Conservation (phyloP, 2,113 vertebrate species). For the Xerus inauris region DNA sequence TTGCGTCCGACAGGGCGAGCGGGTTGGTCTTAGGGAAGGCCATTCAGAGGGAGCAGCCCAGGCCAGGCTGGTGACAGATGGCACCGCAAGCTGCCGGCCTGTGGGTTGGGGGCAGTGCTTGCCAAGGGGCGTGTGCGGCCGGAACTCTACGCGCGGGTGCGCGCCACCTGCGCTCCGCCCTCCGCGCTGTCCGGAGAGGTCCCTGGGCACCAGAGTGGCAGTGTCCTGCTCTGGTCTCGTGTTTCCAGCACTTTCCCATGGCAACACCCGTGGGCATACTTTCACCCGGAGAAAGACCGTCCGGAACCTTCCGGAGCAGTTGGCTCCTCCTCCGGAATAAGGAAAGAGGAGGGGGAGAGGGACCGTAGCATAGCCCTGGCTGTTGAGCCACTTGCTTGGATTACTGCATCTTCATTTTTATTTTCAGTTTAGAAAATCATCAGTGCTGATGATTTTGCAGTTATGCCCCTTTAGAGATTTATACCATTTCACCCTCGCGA, state of each 20-base stretch:
- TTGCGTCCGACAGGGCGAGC: slow-evolving; percentile 85
- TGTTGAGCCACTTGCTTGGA: slow-evolving; percentile 59
- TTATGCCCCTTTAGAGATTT: slow-evolving; percentile 19
- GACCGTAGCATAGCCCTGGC: slow-evolving; percentile 12
- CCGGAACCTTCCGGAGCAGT: slow-evolving; percentile 27
- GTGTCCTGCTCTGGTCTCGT: background rate
- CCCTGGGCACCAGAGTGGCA: background rate
- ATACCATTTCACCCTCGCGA: slow-evolving; percentile 13
- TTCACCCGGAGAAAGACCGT: slow-evolving; percentile 10
- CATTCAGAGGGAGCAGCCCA: slow-evolving; percentile 85
- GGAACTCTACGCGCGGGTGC: background rate
- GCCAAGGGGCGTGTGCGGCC: background rate
- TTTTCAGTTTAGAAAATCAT: slow-evolving; percentile 37
- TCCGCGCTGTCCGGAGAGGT: background rate
- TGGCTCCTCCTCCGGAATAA: slow-evolving; percentile 38
- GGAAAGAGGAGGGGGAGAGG: slow-evolving; percentile 23
- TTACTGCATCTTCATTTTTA: slow-evolving; percentile 34
- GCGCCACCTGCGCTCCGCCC: background rate
- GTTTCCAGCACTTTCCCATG: slow-evolving; percentile 57
- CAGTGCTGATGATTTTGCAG: slow-evolving; percentile 41
- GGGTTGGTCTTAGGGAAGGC: slow-evolving; percentile 85
- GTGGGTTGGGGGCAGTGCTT: slow-evolving; percentile 54
- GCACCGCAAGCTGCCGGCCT: slow-evolving; percentile 85
- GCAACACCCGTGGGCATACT: slow-evolving; percentile 22
- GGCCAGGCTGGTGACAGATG: slow-evolving; percentile 86